A percentile compares a stretch with the other conserved stretches of the same genome.
Evolutionary conservation across 2,113 vertebrate genomes (phyloP).

Genomic region (Anoplopoma fimbria): DNA sequence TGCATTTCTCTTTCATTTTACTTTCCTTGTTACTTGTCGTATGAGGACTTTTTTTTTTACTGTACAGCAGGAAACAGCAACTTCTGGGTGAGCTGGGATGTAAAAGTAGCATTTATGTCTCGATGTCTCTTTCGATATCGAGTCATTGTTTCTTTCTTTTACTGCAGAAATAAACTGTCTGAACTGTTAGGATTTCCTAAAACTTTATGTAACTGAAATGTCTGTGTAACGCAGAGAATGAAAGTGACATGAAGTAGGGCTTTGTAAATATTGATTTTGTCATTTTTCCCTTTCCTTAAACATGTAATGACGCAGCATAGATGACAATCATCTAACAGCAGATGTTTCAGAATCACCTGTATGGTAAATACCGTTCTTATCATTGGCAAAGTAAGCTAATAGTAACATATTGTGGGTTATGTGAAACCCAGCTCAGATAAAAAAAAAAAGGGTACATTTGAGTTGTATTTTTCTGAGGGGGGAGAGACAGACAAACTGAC

Average conservation of each 20-base stretch:
- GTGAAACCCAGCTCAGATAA: not conserved
- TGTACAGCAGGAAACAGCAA: no score
- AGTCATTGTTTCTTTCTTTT: not conserved
- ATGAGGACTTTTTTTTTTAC: no score
- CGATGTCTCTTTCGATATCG: not conserved
- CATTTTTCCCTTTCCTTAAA: not conserved
- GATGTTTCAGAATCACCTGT: not conserved
- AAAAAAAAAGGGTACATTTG: not conserved
- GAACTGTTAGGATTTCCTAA: no score
- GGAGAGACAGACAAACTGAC: slow-evolving; percentile 8
- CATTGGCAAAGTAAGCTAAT: not conserved
- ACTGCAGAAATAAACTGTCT: no score
- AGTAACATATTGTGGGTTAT: not conserved
- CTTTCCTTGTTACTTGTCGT: no score
- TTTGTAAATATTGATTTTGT: not conserved
- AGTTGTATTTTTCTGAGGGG: not conserved
- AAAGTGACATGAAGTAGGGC: not conserved
- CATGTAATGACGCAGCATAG: no score
- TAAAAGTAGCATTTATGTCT: no score
- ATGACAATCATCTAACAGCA: no score
- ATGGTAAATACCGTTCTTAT: not conserved
- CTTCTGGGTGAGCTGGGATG: no score
- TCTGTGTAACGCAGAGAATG: not conserved
- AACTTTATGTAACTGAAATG: not conserved
- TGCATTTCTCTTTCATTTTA: no score